Base-by-base conservation (phyloP, 2,113 vertebrate genomes). In the Pseudorhombus dupliciocellatus region DNA sequence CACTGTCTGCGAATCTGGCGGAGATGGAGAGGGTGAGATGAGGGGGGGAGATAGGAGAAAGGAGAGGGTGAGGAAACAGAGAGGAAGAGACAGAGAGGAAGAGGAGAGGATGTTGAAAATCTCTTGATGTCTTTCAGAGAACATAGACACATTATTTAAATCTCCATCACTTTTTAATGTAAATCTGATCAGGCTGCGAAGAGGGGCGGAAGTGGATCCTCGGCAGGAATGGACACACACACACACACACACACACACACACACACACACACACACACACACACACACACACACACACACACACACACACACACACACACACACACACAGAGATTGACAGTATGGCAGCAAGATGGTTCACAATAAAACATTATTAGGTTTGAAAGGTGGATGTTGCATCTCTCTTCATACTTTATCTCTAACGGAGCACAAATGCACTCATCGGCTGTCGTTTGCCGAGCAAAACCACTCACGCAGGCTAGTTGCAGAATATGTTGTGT, bases 71-170 rank as follows among this genome's bases (percentile, higher is more conserved):
- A 88, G 85, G 83, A 81, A 77, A 81, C 80, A 70, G 73, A 80
- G 84, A 84, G 74, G 84, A 87, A 84, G 75, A 86, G 81, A 95
- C 94, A 93, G 94, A 94, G 95, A 93, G 94, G 94, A 95, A 95
- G 65, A 82, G 76, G 69, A 88, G 87, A 88, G 75, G 22, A 65
- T 82, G 85, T 87, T 87, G 90, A 86, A 96, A 97, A 96, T 97
- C 94, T 95, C 88, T 92, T 87, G 90, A 90, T 95, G 92, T 94
- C 95, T 95, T 89, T 94, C 92, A 93, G 91, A 96, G 92, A 95
- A 96, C 96, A 97, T 95, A 95, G 95, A 92, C 87, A 93, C 93
- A 94, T 95, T 95, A 96, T 95, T 97, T 94, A 94, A 95, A 94
- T 94, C 94, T 95, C 91, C 92, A 93, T 95, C 92, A 92, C 94